Evolutionary conservation across 37 sponge, comb jelly and placozoan genomes (phyloP).

Genomic region (Amphimedon queenslandica): DNA sequence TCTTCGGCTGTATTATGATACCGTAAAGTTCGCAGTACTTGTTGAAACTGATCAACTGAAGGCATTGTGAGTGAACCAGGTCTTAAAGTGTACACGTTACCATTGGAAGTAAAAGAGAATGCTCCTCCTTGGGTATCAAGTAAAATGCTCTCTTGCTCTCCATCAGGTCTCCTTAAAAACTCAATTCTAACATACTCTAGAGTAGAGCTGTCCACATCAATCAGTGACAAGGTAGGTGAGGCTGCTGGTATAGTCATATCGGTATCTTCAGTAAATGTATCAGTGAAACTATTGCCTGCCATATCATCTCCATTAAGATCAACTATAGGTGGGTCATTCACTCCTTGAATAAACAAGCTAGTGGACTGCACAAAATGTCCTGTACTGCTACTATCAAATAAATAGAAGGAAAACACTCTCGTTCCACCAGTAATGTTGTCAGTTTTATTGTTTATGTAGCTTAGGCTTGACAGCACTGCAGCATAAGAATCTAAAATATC

Average conservation of each 20-base stretch:
- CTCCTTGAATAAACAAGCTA: constrained; percentile 28
- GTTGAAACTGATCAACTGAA: constrained; percentile 23
- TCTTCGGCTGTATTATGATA: constrained; percentile 70
- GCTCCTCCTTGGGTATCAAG: not conserved
- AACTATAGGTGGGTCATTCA: constrained; percentile 64
- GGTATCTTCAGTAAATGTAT: constrained; percentile 50
- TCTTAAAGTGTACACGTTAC: not conserved
- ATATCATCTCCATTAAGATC: constrained; percentile 19
- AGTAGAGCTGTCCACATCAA: constrained; percentile 54
- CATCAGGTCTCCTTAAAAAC: constrained; percentile 29
- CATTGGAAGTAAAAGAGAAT: not conserved
- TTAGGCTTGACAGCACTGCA: constrained; percentile 25
- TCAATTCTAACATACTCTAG: constrained; percentile 22
- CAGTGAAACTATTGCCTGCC: not conserved
- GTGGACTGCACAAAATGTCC: constrained; percentile 7
- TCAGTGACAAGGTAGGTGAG: constrained; percentile 10
- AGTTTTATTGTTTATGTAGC: constrained; percentile 23
- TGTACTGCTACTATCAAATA: constrained; percentile 36
- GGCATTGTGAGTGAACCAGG: not conserved
- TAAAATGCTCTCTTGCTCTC: constrained; percentile 1
- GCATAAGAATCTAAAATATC: constrained; percentile 38
- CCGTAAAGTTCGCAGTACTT: constrained; percentile 24
- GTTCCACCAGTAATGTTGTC: constrained; percentile 31
- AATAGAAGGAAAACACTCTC: constrained; percentile 29
- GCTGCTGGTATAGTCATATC: not conserved